phyloP scores from a whole-genome alignment of 2,797 vertebrate species.

The Tinamus major region DNA sequence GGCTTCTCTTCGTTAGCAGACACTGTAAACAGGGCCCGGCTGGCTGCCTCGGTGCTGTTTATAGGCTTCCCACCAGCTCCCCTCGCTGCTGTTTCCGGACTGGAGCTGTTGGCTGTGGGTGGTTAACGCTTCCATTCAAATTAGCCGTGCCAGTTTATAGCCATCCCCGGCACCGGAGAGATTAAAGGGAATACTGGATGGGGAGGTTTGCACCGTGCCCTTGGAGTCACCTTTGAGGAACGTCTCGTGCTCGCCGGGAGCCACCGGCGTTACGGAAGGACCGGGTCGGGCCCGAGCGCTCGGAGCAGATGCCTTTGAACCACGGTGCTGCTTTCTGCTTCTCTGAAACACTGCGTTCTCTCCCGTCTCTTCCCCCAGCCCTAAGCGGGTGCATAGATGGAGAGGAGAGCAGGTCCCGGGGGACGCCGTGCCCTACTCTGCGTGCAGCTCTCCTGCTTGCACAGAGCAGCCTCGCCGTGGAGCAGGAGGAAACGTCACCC shows the following conservation, averaged over 20 bases:
- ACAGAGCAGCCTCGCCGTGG: background rate
- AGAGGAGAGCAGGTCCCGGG: background rate
- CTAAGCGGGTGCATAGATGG: background rate
- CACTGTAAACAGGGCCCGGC: conserved; percentile 53
- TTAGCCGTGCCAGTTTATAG: conserved; percentile 67
- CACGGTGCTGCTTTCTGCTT: background rate
- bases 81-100: conserved; percentile 74
- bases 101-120: conserved; percentile 73
- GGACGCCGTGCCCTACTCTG: conserved; percentile 39
- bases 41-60: conserved; percentile 67
- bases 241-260: conserved; percentile 53
- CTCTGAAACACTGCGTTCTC: background rate
- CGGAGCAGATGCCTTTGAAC: conserved; percentile 14
- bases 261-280: background rate
- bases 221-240: conserved; percentile 72
- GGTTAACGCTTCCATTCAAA: conserved; percentile 74
- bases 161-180: conserved; percentile 60
- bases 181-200: conserved; percentile 73
- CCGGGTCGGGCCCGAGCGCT: background rate
- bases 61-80: conserved; percentile 68
- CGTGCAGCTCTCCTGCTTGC: background rate
- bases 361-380: background rate
- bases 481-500: background rate
- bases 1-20: conserved; percentile 50
- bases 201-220: conserved; percentile 50